Conservation (phyloP, 2,113 vertebrate genomes). For the Electrona antarctica region DNA sequence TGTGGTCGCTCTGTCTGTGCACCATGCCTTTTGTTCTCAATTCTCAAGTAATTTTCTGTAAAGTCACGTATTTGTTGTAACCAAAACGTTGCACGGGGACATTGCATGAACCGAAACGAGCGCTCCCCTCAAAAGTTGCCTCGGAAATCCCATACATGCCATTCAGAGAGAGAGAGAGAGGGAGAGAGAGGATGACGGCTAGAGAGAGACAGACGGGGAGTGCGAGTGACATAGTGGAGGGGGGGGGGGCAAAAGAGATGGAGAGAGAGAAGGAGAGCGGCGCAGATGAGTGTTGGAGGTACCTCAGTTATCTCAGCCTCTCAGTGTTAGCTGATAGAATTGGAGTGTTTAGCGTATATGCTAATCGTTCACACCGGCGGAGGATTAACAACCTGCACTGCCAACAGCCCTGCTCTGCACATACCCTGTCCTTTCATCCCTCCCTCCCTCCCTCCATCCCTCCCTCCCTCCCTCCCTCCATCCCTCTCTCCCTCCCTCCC, state of each 20-base stretch:
- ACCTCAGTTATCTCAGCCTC: conserved; percentile 65
- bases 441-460: conserved; percentile 9
- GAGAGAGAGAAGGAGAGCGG: conserved; percentile 24
- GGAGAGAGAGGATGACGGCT: neutral
- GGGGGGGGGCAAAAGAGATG: neutral
- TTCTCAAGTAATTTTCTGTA: too few relatives aligned
- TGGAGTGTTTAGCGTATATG: conserved; percentile 76
- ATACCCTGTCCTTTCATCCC: conserved; percentile 11
- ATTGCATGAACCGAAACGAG: too few relatives aligned
- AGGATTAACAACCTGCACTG: conserved; percentile 63
- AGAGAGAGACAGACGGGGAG: neutral
- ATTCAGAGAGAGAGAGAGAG: neutral
- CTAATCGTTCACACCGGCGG: conserved; percentile 70
- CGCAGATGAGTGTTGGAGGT: conserved; percentile 28
- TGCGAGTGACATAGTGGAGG: neutral
- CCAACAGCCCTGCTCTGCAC: conserved; percentile 48
- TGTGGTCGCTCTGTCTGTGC: too few relatives aligned
- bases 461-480: conserved; percentile 28
- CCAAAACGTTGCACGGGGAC: too few relatives aligned
- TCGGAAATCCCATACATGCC: too few relatives aligned
- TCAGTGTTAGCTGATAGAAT: conserved; percentile 75
- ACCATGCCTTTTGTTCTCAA: too few relatives aligned
- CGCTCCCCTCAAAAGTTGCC: too few relatives aligned
- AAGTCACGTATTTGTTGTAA: too few relatives aligned
- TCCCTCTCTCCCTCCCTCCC: conserved; percentile 27